Conservation (phyloP, 1,140 invertebrate species). For the Drosophila gunungcola region DNA sequence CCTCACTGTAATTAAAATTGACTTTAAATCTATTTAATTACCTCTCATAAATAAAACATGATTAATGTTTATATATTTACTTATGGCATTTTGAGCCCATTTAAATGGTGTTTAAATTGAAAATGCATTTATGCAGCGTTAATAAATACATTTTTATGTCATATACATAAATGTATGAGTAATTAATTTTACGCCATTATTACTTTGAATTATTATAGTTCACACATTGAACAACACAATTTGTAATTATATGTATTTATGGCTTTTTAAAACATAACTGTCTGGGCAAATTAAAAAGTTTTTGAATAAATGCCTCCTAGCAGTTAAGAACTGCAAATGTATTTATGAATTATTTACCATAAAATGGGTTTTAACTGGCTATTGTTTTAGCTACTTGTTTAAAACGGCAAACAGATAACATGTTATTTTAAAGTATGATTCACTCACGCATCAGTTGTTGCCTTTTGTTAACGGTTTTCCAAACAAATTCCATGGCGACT, state of each 20-base stretch:
- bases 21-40: no score
- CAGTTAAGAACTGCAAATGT: not conserved
- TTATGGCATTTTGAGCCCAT: not conserved
- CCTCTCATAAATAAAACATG: no score
- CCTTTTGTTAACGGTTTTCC: slow-evolving; percentile 7
- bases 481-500: slow-evolving; percentile 19
- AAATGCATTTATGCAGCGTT: not conserved
- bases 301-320: not conserved
- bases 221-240: not conserved
- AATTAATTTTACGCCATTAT: not conserved
- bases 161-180: not conserved
- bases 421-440: not conserved
- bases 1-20: no score
- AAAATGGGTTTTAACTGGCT: not conserved
- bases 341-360: not conserved
- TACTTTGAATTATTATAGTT: not conserved
- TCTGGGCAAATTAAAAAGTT: not conserved
- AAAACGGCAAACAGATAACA: not conserved
- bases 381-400: not conserved
- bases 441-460: slow-evolving; percentile 19
- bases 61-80: not conserved
- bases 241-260: not conserved
- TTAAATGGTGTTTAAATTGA: not conserved
- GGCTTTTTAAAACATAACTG: not conserved
- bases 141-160: not conserved